Evolutionary conservation across 1,140 invertebrate species (phyloP), one percentile per base, ranked within the genome.

Genomic region (Lutraria rhynchaena): DNA sequence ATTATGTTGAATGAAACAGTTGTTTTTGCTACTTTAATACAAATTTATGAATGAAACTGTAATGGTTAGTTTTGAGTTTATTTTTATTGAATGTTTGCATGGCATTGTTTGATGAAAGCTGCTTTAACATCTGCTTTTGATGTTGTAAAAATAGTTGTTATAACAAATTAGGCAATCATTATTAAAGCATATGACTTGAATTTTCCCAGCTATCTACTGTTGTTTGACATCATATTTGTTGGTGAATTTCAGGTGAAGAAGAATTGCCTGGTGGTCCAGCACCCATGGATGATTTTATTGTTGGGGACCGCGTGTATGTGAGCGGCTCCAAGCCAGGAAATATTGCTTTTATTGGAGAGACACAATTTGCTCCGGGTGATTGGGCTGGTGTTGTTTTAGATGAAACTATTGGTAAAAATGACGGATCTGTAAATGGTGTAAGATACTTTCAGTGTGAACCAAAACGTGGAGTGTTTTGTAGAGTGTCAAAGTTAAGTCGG

Each of bases 291-390:
- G 97, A 97, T 92, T 99, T 99, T 92, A 98, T 98, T 86, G 97
- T 99, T 88, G 98, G 98, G 51, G 96, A 99, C 89, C 94, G 95
- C 85, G 96, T 99, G 85, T 99, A 96, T 96, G 98, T 99, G 37
- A 97, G 97, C 88, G 98, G 98, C 46, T 96, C 95, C n/a, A 98
- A 99, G 90, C 95, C 97, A 4, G 98, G 98, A 35, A 95, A 95
- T 87, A 99, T 99, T 84, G 97, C 98, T 33, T 99, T 97, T 92
- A 98, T 99, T 81, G 99, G 99, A n/a, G 98, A 99, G 91, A 98
- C 98, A 44, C 89, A 91, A 80, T 93, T 93, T 87, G 91, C 91
- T 17, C 81, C 88, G 9, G 92, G 92, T 15, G 89, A 92, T 27
- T 93, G 92, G 92, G 91, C 91, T 13, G 92, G 92, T 15, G 87